phyloP scores from a whole-genome alignment of 2,888 invertebrate species.

The Trimorus sp. region DNA sequence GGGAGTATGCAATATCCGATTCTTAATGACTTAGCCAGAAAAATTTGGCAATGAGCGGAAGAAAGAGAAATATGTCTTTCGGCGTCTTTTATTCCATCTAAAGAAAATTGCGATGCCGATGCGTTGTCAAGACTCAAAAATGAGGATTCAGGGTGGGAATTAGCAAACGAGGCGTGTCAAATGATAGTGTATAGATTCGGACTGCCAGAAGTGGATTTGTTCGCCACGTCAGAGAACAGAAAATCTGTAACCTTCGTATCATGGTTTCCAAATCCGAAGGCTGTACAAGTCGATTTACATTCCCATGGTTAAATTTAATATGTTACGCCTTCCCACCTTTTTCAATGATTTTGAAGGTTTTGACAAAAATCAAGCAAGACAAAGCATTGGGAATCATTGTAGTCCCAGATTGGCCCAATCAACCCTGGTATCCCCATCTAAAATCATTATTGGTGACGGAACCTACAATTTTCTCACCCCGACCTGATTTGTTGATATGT shows the following conservation, averaged over 20 bases:
- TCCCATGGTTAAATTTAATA: conserved; percentile 40
- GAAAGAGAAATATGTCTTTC: conserved; percentile 5
- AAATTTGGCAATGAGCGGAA: background rate
- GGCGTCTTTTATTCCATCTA: conserved; percentile 25
- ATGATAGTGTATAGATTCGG: background rate
- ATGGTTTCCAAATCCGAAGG: conserved; percentile 39
- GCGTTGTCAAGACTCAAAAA: conserved; percentile 7
- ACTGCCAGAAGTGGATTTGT: conserved; percentile 2
- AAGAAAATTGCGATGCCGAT: conserved; percentile 4
- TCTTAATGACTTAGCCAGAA: too few species aligned
- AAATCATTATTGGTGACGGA: conserved; percentile 3
- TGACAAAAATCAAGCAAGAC: conserved; percentile 63
- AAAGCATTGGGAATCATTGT: conserved; percentile 40
- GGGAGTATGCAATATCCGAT: too few species aligned
- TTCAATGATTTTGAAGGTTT: conserved; percentile 57
- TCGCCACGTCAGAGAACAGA: conserved; percentile 40
- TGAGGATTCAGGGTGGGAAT: conserved; percentile 5
- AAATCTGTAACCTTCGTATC: conserved; percentile 48
- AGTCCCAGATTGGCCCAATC: conserved; percentile 52
- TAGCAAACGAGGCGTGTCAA: background rate
- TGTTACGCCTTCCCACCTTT: conserved; percentile 69
- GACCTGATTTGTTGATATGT: background rate
- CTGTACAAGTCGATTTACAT: conserved; percentile 53
- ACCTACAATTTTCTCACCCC: conserved; percentile 32
- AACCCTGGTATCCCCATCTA: conserved; percentile 19